Percentiles rank a stretch among this genome's conserved stretches.
These are phyloP conservation scores for Tetragnatha versicolor DNA, from an alignment of 1,140 invertebrate species.

Conservation along the genomic window DNA sequence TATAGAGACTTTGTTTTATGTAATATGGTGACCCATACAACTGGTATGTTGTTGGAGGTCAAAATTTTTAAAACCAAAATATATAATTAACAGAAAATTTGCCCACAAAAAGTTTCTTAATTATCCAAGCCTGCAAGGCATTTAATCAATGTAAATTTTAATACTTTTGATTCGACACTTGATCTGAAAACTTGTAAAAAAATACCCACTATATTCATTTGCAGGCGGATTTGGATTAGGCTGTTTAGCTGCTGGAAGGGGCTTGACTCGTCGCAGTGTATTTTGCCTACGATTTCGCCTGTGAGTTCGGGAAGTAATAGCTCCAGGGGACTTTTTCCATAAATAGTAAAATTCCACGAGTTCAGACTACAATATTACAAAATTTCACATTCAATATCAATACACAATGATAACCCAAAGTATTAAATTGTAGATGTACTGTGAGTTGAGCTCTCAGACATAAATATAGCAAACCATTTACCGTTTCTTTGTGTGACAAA, in stretches of 20 bases:
- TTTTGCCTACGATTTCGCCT: conserved; percentile 78
- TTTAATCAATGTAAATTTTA: too few relatives aligned
- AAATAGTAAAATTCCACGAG: conserved; percentile 99
- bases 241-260: conserved; percentile 64
- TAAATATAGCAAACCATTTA: conserved; percentile 65
- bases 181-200: neutral
- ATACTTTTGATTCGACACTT: too few relatives aligned
- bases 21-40: too few relatives aligned
- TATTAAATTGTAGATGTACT: neutral
- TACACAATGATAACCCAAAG: neutral
- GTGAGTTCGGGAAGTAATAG: conserved; percentile 69
- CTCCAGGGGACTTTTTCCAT: conserved; percentile 99
- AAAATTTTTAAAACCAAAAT: too few relatives aligned
- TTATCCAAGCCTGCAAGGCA: too few relatives aligned
- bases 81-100: too few relatives aligned
- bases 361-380: conserved; percentile 74
- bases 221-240: conserved; percentile 60
- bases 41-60: too few relatives aligned
- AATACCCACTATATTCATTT: conserved; percentile 62
- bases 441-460: neutral
- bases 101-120: too few relatives aligned
- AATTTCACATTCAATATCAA: conserved; percentile 17
- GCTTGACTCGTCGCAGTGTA: conserved; percentile 86
- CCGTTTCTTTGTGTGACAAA: conserved; percentile 93
- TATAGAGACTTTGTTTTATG: too few relatives aligned